Evolutionary conservation across 1,140 invertebrate species (phyloP), one percentile per base, ranked within the genome.

Genomic region (Dolichoris vasculosae): DNA sequence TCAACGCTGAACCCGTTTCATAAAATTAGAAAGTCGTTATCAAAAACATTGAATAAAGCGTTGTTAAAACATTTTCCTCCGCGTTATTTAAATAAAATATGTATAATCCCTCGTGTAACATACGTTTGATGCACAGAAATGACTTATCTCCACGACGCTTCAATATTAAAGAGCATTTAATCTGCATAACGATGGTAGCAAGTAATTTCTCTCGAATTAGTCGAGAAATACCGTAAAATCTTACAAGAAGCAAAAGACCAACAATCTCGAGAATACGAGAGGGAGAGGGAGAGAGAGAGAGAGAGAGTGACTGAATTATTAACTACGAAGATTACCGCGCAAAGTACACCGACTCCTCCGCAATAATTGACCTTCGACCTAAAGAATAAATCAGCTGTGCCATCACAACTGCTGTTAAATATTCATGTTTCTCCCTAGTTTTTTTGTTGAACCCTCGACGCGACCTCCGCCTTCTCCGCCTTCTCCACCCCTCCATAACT

Each of bases 341-440:
- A 17, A 80, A 73, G 48, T 64, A 69, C 64, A 64, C 48, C 46
- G 67, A 30, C 2, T 20, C n/a, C 15, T 69, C 35, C 48, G 48
- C 48, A 84, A 80, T 80, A 85, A 85, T 85, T 80, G 83, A 85
- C 67, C 83, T 85, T 73, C 67, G 64, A 73, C 76, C 77, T 38
- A 9, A 73, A 46, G 76, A 71, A 84, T 84, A 84, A 84, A 84
- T 84, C 63, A 79, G 13, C 67, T 43, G 40, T 32, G 13, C 46
- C 82, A 23, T 30, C 48, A 38, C 48, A 35, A 76, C 30, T 55
- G 46, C 32, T 26, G 20, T 23, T 84, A 79, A 84, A 79, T 84
- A 84, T 84, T 84, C 83, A 84, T 84, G 64, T 26, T 15, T 35
- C 40, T 15, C 17, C 13, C 71, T 46, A 76, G 35, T 35, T 73